Evolutionary conservation across 1,140 invertebrate species (phyloP).

Genomic region (Papilio glaucus): DNA sequence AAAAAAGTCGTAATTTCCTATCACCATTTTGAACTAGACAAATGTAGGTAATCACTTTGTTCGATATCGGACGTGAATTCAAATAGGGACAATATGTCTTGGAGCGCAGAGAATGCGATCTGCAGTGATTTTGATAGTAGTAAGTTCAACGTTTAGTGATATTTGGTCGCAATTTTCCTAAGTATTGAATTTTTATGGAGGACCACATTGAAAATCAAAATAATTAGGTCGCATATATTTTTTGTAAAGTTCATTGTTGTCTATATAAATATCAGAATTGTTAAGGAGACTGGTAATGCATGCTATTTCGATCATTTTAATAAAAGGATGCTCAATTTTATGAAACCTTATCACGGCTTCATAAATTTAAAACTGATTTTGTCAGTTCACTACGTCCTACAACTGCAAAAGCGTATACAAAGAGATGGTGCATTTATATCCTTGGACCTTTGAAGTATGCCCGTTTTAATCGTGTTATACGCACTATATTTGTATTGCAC

Average conservation of each 20-base stretch:
- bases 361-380: too few species aligned
- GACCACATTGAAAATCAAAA: conserved; percentile 27
- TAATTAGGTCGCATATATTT: conserved; percentile 30
- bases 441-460: too few species aligned
- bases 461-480: too few species aligned
- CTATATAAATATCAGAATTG: neutral
- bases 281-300: conserved; percentile 8
- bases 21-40: conserved; percentile 27
- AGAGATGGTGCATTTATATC: too few species aligned
- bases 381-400: too few species aligned
- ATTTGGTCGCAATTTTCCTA: conserved; percentile 32
- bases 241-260: conserved; percentile 22
- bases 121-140: conserved; percentile 17
- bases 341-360: too few species aligned
- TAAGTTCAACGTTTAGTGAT: conserved; percentile 33
- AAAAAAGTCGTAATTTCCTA: neutral
- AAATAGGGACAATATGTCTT: conserved; percentile 21
- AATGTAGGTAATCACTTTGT: conserved; percentile 29
- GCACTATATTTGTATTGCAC: too few species aligned
- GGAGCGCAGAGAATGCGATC: neutral
- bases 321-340: neutral
- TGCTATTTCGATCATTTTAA: neutral
- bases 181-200: conserved; percentile 27
- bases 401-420: too few species aligned
- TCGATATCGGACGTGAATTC: conserved; percentile 5